Percentiles rank a stretch among this genome's conserved stretches.
Evolutionary conservation across 2,113 vertebrate genomes (phyloP).

Genomic region (Onychostruthus taczanowskii): DNA sequence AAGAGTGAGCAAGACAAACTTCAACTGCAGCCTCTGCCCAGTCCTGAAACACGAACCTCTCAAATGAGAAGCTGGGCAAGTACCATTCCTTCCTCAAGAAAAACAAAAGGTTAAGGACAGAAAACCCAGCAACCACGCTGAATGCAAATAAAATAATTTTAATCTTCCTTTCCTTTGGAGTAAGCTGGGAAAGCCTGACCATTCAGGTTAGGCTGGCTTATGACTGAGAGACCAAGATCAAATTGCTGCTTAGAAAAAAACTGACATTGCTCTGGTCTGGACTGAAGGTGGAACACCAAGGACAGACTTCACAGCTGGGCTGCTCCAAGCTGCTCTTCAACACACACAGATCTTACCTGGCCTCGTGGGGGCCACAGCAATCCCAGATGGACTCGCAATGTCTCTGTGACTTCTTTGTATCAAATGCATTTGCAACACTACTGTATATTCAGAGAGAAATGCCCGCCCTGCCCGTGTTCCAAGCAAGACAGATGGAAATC

Average conservation of each 20-base stretch:
- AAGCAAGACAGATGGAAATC: slow-evolving; percentile 25
- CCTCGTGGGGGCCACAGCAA: background rate
- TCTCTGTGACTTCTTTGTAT: background rate
- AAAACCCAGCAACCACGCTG: background rate
- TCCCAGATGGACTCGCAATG: background rate
- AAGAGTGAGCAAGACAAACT: background rate
- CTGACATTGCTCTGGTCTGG: background rate
- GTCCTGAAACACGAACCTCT: background rate
- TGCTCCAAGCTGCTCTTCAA: background rate
- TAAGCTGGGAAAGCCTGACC: background rate
- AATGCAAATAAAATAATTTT: background rate
- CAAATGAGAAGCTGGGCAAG: background rate
- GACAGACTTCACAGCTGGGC: background rate
- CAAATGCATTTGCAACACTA: background rate
- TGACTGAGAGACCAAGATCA: background rate
- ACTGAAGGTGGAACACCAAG: background rate
- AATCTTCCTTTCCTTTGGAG: background rate
- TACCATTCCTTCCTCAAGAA: background rate
- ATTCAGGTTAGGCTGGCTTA: background rate
- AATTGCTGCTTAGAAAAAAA: background rate
- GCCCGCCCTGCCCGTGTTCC: background rate
- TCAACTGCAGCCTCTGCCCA: background rate
- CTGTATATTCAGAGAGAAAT: background rate
- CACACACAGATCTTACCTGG: background rate
- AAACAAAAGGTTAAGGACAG: background rate